These are phyloP conservation scores for Pseudorhombus dupliciocellatus DNA, from an alignment of 2,113 vertebrate species.

Conservation along the genomic window DNA sequence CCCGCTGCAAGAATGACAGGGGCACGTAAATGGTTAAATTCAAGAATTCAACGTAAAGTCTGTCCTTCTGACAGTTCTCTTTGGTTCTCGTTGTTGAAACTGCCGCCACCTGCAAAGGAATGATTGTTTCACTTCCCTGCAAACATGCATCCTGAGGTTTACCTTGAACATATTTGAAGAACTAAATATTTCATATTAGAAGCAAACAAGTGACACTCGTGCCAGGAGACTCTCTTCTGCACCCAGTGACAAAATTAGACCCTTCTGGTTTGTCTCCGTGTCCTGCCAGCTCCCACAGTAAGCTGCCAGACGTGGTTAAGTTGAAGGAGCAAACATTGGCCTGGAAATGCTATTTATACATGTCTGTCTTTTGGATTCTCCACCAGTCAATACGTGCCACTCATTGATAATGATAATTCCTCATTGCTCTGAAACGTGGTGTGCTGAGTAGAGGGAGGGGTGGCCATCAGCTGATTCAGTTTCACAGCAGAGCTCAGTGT, in stretches of 20 bases:
- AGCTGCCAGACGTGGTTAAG: constrained; percentile 34
- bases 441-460: constrained; percentile 32
- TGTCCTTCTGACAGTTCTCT: not conserved
- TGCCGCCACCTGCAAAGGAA: not conserved
- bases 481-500: constrained; percentile 10
- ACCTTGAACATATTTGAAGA: not conserved
- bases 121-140: not conserved
- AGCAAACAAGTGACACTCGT: not conserved
- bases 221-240: constrained; percentile 6
- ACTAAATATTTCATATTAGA: constrained; percentile 4
- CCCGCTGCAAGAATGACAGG: constrained; percentile 49
- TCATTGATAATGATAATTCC: constrained; percentile 38
- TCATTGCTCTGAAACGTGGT: constrained; percentile 10
- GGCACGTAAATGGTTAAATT: constrained; percentile 34
- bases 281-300: constrained; percentile 33
- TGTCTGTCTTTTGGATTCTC: constrained; percentile 19
- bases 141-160: not conserved
- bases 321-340: constrained; percentile 65
- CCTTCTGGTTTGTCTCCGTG: constrained; percentile 2
- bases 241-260: not conserved
- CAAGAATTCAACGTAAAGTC: constrained; percentile 23
- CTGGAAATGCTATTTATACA: constrained; percentile 43
- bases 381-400: constrained; percentile 19
- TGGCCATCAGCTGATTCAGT: constrained; percentile 16
- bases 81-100: not conserved